Evolutionary conservation across 2,113 vertebrate species (phyloP).

Genomic region (Cygnus buccinator): DNA sequence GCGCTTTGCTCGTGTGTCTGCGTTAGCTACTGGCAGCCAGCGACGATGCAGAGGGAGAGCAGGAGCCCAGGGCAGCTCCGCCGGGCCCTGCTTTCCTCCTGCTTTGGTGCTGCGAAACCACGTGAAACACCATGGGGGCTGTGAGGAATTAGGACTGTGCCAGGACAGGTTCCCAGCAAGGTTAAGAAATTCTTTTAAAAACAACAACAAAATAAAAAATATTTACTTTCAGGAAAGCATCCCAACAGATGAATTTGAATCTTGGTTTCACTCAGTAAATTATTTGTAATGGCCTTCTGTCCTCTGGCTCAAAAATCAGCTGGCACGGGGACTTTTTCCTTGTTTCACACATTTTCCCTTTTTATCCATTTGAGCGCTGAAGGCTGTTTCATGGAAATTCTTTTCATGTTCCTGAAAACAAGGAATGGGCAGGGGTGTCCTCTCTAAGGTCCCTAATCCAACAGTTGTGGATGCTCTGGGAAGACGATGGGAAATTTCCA

Average conservation of each 20-base stretch:
- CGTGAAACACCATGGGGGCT: no score
- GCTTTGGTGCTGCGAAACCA: neutral
- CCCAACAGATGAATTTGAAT: neutral
- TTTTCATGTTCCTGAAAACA: neutral
- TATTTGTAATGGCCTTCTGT: neutral
- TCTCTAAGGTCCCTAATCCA: neutral
- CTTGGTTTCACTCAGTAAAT: neutral
- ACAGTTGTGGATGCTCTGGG: neutral
- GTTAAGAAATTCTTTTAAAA: neutral
- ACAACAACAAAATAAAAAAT: neutral
- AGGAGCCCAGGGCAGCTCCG: neutral
- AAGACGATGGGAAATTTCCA: neutral
- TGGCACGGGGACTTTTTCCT: neutral
- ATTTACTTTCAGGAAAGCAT: neutral
- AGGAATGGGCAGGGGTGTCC: neutral
- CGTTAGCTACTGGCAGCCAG: neutral
- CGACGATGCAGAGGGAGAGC: neutral
- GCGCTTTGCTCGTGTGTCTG: neutral
- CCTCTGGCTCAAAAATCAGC: neutral
- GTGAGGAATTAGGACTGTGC: neutral
- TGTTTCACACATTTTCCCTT: neutral
- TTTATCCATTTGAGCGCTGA: neutral
- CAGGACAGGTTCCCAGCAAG: neutral
- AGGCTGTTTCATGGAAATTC: neutral
- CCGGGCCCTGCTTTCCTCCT: neutral